Conservation (phyloP, 2,888 invertebrate species). For the Pseudococcus jackbeardsleyi region DNA sequence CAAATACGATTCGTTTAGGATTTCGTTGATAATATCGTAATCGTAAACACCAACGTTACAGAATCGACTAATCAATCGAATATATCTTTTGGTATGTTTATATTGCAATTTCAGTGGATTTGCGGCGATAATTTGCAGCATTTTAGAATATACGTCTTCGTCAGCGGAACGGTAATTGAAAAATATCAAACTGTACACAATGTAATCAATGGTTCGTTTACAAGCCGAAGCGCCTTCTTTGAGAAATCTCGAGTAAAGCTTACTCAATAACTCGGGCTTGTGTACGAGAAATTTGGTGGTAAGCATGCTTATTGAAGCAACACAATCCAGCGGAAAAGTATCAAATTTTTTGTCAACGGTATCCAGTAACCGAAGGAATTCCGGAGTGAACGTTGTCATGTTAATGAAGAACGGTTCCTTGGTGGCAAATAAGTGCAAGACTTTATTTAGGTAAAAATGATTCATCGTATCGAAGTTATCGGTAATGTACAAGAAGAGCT, state of each 20-base stretch:
- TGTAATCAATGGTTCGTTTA: neutral
- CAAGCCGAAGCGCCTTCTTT: neutral
- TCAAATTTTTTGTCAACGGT: neutral
- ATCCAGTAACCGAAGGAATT: neutral
- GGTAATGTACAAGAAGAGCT: neutral
- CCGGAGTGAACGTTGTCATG: neutral
- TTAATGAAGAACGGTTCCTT: neutral
- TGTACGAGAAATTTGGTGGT: neutral
- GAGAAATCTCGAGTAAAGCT: neutral
- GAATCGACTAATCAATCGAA: conserved; percentile 13
- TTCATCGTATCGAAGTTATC: neutral
- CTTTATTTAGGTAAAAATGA: neutral
- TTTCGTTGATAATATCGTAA: conserved; percentile 25
- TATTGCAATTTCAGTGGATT: neutral
- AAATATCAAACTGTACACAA: neutral
- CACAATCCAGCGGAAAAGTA: neutral
- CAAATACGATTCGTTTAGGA: neutral
- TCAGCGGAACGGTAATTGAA: neutral
- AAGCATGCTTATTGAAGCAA: neutral
- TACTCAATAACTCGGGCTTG: neutral
- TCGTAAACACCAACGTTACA: neutral
- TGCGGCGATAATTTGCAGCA: neutral
- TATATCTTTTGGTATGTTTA: neutral
- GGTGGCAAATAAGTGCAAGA: neutral
- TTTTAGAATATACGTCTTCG: neutral